Percentiles rank a stretch among this genome's conserved stretches.
phyloP scores from a whole-genome alignment of 2,888 invertebrate species.

The Mimachlamys varia region DNA sequence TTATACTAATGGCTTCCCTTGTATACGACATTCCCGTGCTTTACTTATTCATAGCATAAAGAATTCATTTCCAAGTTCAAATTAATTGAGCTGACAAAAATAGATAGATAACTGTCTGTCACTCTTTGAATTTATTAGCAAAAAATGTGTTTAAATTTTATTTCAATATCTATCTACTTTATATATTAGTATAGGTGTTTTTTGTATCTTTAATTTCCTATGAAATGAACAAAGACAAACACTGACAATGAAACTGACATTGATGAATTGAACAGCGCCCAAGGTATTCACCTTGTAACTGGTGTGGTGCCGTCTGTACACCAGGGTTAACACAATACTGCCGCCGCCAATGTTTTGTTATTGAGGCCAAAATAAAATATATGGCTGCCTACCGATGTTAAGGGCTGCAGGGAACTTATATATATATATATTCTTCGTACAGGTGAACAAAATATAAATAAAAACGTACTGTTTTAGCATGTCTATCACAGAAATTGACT shows the following conservation, averaged over 20 bases:
- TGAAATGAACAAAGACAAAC: constrained; percentile 15
- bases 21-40: background rate
- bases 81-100: background rate
- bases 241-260: constrained; percentile 15
- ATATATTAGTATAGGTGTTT: background rate
- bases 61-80: background rate
- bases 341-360: background rate
- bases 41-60: background rate
- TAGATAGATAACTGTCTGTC: background rate
- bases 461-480: background rate
- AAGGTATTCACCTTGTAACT: background rate
- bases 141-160: background rate
- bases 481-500: background rate
- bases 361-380: background rate
- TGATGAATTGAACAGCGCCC: constrained; percentile 4
- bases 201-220: constrained; percentile 11
- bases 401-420: background rate
- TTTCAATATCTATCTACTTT: background rate
- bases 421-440: background rate
- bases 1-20: background rate
- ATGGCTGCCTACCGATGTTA: background rate
- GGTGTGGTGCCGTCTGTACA: background rate
- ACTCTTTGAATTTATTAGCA: background rate
- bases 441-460: background rate
- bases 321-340: background rate